Evolutionary conservation across 1,140 invertebrate species (phyloP).

Genomic region (Patella vulgata): DNA sequence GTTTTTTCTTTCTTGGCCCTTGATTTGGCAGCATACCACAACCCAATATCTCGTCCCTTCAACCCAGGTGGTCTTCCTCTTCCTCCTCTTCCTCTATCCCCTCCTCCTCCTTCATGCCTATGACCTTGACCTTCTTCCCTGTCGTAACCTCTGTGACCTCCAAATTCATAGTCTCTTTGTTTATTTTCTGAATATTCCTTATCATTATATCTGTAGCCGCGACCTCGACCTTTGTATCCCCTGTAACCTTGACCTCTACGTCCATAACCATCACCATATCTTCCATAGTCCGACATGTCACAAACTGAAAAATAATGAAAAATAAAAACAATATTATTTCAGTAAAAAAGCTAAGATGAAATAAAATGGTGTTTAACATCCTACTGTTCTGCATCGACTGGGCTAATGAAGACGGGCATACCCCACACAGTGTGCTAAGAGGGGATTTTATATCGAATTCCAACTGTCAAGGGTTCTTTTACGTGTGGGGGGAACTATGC

Average conservation of each 20-base stretch:
- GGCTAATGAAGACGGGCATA: no score
- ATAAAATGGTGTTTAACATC: no score
- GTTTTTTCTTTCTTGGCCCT: slow-evolving; percentile 32
- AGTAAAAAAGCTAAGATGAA: no score
- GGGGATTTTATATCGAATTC: no score
- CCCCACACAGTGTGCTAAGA: no score
- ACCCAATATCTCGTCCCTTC: slow-evolving; percentile 56
- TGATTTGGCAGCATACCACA: slow-evolving; percentile 54
- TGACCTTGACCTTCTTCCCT: background rate
- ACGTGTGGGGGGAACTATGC: no score
- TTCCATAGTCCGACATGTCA: no score
- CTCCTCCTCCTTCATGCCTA: background rate
- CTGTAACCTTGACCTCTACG: slow-evolving; percentile 6
- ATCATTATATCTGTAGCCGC: slow-evolving; percentile 2
- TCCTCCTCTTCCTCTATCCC: slow-evolving; percentile 11
- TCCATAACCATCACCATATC: slow-evolving; percentile 4
- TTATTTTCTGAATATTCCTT: background rate
- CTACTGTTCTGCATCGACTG: no score
- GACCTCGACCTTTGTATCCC: background rate
- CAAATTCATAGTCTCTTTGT: background rate
- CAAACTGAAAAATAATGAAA: no score
- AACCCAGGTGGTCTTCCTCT: slow-evolving; percentile 48
- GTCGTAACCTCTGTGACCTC: no score
- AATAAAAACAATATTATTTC: no score
- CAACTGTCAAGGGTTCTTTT: no score